Base-by-base conservation (phyloP, 2,888 invertebrate genomes). In the Caenorhabditis imperialis region DNA sequence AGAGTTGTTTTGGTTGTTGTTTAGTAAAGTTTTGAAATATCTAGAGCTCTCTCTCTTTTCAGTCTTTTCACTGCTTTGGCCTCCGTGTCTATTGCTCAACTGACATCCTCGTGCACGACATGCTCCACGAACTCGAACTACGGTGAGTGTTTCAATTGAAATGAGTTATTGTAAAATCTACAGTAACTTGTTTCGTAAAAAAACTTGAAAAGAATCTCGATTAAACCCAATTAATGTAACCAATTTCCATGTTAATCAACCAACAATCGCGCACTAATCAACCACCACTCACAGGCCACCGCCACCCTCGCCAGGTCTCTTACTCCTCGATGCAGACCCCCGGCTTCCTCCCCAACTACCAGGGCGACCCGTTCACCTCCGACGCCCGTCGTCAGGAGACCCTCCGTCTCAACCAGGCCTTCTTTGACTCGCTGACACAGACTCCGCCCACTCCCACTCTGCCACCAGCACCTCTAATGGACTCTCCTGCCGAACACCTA, bases 331-430 rank as follows among this genome's bases (percentile, higher is more conserved):
- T 45, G 35, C 63, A 65, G 48, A 23, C 67, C 1, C 80, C 78
- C 20, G 77, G 77, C 38, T 70, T 57, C 25, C 60, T 77, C 3
- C 65, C 74, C 22, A 61, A 65, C 58, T 74, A 71, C 33, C 67
- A 75, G 50, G 67, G 71, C 30, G 74, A 77, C 37, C 30, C 25
- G 18, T 77, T 63, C 63, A 57, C 70, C 0, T 48, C 60, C 14
- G 38, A 58, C 27, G 16, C 55, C 7, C 44, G 69, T 20, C 42
- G 45, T 12, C 42, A 61, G 18, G 71, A 71, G 18, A 80, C 80
- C 1, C 58, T 62, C 22, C 58, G 62, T 3, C 57, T 80, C 10
- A 80, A 80, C 55, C 65, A 62, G 12, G 53, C 47, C 5, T 79
- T 75, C 53, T 73, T 79, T 27, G 69, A 76, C 40, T 61, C 69